Evolutionary conservation across 2,113 vertebrate species (phyloP), one percentile per base, ranked within the genome.

Genomic region (Spea multiplicata): DNA sequence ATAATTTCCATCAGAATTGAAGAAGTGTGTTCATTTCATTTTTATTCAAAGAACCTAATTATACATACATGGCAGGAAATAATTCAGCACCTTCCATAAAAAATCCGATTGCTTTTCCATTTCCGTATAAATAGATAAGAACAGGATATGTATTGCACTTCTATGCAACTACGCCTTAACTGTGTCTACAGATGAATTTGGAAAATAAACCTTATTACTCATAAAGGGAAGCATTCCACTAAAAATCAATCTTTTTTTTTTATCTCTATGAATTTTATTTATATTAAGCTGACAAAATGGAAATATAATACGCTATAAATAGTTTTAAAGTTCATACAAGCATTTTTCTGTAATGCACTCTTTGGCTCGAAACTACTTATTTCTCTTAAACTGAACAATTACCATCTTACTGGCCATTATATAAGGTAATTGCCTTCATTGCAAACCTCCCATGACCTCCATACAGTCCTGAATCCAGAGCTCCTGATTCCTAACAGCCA

Each of bases 111-210:
- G 49, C 65, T 76, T 68, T 76, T 67, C 66, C 44, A 76, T 5
- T 53, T 57, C 17, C 52, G 47, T 76, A 68, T 59, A 69, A 76
- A 76, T 76, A 76, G 74, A 46, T 59, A 16, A 55, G 64, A 46
- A 59, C 74, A 68, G 74, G 74, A 69, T 76, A 66, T 69, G 67
- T 66, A 30, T 17, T 48, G 16, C 53, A 53, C 55, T 55, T 76
- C 17, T 75, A 75, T 48, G 45, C 17, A 65, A 76, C 55, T 59
- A 65, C 49, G 46, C 49, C 59, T 52, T 61, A 59, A 61, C 30
- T 49, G 75, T 48, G 75, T 76, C 65, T 49, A 14, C 75, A 69
- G 8, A 14, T 50, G 66, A 44, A 50, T 44, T 53, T 61, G 10
- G 30, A 76, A 61, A 16, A 77, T 16, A 69, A 59, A 67, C 64